These are phyloP conservation scores for Dasyornis broadbenti DNA, from an alignment of 2,113 vertebrate species.

Conservation along the genomic window DNA sequence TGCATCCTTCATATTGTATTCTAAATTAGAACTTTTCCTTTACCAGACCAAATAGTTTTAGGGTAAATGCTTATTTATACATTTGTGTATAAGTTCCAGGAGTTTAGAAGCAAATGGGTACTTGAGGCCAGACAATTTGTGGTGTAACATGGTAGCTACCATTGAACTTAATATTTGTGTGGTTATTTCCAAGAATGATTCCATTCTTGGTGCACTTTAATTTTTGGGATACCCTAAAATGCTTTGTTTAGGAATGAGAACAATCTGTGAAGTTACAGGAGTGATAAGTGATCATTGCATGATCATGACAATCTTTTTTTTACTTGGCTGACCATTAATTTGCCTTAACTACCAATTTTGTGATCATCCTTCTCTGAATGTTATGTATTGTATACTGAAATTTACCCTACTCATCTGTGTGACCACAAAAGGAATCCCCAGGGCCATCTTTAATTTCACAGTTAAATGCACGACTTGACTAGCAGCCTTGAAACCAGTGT, in stretches of 20 bases:
- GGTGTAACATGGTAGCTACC: neutral
- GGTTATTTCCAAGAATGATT: neutral
- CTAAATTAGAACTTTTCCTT: neutral
- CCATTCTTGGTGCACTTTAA: neutral
- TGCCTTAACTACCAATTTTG: neutral
- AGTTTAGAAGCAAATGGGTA: neutral
- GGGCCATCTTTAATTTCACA: conserved; percentile 54
- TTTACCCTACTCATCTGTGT: neutral
- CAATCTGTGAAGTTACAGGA: neutral
- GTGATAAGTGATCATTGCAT: neutral
- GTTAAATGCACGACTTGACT: conserved; percentile 16
- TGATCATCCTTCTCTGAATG: neutral
- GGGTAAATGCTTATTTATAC: neutral
- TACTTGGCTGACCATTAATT: neutral
- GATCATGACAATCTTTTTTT: neutral
- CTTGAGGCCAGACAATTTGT: neutral
- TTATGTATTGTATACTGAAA: neutral
- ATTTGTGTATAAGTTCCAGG: neutral
- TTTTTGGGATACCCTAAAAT: neutral
- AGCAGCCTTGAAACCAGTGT: neutral
- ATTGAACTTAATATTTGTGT: neutral
- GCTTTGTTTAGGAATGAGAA: neutral
- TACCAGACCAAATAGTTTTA: neutral
- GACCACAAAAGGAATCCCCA: conserved; percentile 26
- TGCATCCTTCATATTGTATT: neutral